A percentile compares a stretch with the other conserved stretches of the same genome.
Conservation (phyloP, 2,113 vertebrate genomes). For the Pungitius pungitius region DNA sequence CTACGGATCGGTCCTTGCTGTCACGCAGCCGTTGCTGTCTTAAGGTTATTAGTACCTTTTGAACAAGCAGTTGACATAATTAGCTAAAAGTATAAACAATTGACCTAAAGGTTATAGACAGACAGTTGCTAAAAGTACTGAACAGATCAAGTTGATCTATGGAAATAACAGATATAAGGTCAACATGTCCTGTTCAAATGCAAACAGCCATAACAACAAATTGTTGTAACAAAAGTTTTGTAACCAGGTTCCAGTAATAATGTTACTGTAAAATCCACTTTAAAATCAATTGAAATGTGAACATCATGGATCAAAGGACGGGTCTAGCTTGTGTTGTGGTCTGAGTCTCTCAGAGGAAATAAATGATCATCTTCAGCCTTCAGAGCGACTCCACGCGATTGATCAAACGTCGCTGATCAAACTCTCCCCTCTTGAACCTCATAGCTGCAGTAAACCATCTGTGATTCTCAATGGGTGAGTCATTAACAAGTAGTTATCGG, state of each 20-base stretch:
- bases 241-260: neutral
- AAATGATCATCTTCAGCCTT: neutral
- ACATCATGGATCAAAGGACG: neutral
- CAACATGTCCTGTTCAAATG: neutral
- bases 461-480: conserved; percentile 44
- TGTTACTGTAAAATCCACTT: neutral
- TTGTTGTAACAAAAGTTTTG: neutral
- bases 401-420: neutral
- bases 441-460: conserved; percentile 1
- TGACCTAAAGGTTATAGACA: neutral
- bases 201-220: neutral
- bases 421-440: conserved; percentile 1
- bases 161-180: neutral
- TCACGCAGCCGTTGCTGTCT: conserved; percentile 37
- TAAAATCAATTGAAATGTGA: neutral
- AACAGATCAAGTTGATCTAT: neutral
- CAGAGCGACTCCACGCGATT: neutral
- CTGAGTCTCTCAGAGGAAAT: neutral
- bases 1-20: neutral
- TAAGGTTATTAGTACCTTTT: neutral
- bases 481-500: conserved; percentile 56
- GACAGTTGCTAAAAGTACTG: neutral
- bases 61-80: neutral
- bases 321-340: neutral
- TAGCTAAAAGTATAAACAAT: neutral